Percentiles rank a stretch among this genome's conserved stretches.
phyloP scores from a whole-genome alignment of 2,888 invertebrate species.

The Criorhina ranunculi region DNA sequence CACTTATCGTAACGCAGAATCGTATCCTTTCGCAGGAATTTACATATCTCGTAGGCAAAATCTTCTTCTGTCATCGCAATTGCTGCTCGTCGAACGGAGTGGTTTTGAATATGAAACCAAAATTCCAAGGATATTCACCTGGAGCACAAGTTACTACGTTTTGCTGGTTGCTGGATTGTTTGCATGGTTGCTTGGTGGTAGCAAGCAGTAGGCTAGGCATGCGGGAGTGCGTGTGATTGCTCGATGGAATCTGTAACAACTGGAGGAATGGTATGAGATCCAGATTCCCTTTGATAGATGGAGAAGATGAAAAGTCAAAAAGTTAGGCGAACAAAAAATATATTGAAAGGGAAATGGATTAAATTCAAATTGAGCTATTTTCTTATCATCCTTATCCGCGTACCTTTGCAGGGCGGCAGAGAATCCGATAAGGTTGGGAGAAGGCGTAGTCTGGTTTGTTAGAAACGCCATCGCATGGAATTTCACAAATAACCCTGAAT shows the following conservation, averaged over 20 bases:
- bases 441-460: constrained; percentile 15
- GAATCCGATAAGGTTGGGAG: neutral
- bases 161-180: neutral
- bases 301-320: constrained; percentile 16
- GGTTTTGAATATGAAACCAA: constrained; percentile 40
- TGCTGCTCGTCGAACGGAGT: constrained; percentile 17
- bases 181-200: neutral
- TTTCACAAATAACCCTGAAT: constrained; percentile 4
- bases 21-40: constrained; percentile 37
- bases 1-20: constrained; percentile 38
- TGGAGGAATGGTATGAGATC: neutral
- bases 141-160: neutral
- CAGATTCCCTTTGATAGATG: constrained; percentile 7
- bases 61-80: constrained; percentile 22
- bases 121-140: constrained; percentile 41
- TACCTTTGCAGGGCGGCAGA: neutral
- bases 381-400: neutral
- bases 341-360: constrained; percentile 16
- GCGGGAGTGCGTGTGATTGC: neutral
- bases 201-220: neutral
- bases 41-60: constrained; percentile 40
- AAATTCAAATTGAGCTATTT: constrained; percentile 46
- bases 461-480: constrained; percentile 1
- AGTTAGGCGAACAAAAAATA: neutral
- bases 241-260: constrained; percentile 7